Evolutionary conservation across 2,888 invertebrate genomes (phyloP), one percentile per base, ranked within the genome.

Genomic region (Catocala fraxini): DNA sequence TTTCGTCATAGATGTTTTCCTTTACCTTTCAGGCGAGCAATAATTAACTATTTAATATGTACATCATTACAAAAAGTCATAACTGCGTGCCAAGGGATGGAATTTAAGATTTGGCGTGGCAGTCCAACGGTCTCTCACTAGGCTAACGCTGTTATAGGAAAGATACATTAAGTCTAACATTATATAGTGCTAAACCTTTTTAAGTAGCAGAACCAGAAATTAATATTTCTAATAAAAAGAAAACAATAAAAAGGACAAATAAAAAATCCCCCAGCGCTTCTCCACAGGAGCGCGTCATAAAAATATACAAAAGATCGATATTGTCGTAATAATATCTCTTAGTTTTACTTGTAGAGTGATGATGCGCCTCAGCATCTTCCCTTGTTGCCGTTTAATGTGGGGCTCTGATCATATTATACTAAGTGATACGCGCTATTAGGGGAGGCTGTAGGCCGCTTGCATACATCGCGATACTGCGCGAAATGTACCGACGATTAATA

Each of bases 341-440:
- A 54, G 51, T 49, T 53, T 35, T 45, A 45, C 56, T 48, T 42
- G 34, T 34, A 52, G 41, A 63, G 58, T 34, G 58, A 63, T 59
- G 63, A 63, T 59, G 55, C 54, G 12, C 41, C 52, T 25, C n/a
- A 47, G 56, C 58, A 59, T 65, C 64, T 67, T 54, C 72, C 75
- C 67, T 62, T 53, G 61, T 56, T 6, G 48, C 47, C 80, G 77
- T 79, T 79, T 81, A 80, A 80, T 71, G 79, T 76, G 73, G 81
- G 80, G 89, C 89, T 87, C 78, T 81, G 85, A 90, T 89, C 87
- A 83, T 86, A 90, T 91, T 91, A 89, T 82, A 89, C 89, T 91
- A 91, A 92, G 91, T 92, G 90, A 89, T 87, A 89, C 84, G 83
- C 82, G 81, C 85, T 84, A 85, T 88, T 90, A 84, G 79, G 84